phyloP scores from a whole-genome alignment of 2,113 vertebrate species.

The Procavia capensis region DNA sequence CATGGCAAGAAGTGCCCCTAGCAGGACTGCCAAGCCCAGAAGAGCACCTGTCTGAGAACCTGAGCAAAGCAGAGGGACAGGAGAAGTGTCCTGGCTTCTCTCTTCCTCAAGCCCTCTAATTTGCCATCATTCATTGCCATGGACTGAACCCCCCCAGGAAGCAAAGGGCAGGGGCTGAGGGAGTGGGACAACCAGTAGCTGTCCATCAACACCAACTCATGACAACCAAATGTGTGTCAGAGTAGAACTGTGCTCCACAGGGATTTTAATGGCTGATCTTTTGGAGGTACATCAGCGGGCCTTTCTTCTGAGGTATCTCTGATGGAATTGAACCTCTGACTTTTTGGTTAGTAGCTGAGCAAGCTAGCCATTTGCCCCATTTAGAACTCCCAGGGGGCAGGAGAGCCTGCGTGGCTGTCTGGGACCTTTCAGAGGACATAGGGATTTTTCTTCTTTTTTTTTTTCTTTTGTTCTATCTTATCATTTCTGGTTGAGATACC shows the following conservation, averaged over 20 bases:
- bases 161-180: no score
- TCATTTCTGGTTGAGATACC: background rate
- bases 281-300: background rate
- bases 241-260: background rate
- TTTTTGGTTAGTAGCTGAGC: background rate
- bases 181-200: no score
- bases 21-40: background rate
- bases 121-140: background rate
- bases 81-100: background rate
- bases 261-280: background rate
- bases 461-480: background rate
- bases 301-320: background rate
- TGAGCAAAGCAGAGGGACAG: rapidly evolving
- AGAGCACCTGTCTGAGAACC: background rate
- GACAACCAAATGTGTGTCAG: background rate
- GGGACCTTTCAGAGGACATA: background rate
- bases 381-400: background rate
- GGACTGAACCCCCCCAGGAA: background rate
- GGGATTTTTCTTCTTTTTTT: background rate
- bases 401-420: background rate
- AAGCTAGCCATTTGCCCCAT: background rate
- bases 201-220: no score
- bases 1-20: no score
- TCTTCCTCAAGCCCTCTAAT: no score
- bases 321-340: background rate